phyloP scores from a whole-genome alignment of 2,888 invertebrate species.

The Sepiola atlantica region DNA sequence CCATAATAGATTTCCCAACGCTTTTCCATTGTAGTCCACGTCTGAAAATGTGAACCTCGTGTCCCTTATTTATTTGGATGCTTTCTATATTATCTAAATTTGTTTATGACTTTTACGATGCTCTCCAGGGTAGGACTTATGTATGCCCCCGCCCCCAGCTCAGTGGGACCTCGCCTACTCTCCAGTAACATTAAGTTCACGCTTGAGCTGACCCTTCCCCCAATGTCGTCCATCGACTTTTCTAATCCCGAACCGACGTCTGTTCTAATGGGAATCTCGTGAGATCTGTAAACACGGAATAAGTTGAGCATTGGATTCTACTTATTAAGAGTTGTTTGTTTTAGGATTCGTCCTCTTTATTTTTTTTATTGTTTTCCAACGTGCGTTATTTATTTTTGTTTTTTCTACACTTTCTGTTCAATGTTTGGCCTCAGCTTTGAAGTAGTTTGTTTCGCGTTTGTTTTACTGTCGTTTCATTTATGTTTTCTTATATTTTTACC shows the following conservation, averaged over 20 bases:
- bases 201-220: not conserved
- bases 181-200: not conserved
- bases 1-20: not conserved
- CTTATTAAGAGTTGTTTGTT: not conserved
- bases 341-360: not conserved
- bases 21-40: not conserved
- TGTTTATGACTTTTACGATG: not conserved
- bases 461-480: not conserved
- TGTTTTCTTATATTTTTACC: not conserved
- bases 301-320: not conserved
- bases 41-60: not conserved
- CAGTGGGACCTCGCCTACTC: not conserved
- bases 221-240: not conserved
- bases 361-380: not conserved
- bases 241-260: not conserved
- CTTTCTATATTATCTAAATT: not conserved
- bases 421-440: not conserved
- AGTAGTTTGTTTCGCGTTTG: not conserved
- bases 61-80: not conserved
- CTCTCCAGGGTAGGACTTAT: not conserved
- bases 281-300: not conserved
- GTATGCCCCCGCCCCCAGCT: not conserved
- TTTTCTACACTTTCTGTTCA: not conserved
- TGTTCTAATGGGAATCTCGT: not conserved
- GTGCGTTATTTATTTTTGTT: not conserved